Evolutionary conservation across 1,140 invertebrate genomes (phyloP), one percentile per base, ranked within the genome.

Genomic region (Calosoma granatense): DNA sequence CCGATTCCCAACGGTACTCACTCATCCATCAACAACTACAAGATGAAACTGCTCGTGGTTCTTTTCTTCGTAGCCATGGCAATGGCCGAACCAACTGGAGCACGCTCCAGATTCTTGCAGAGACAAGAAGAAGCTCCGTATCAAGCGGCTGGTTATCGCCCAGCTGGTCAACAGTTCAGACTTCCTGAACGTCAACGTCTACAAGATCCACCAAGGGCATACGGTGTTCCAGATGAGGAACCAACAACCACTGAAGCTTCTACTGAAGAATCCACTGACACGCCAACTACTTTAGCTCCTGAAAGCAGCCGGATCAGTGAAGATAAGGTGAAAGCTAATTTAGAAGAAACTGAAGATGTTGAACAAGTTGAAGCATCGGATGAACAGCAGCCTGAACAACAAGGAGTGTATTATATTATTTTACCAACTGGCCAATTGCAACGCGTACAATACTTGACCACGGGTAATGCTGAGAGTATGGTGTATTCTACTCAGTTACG

Each of bases 371-470:
- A 63, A 30, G 51, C 39, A 20, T 51, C 22, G 2, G 47, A 51
- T 12, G 51, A 59, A 54, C 51, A 26, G 20, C 56, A 57, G 43
- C 30, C 53, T n/a, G 41, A 59, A 22, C 65, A 75, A 36, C 53
- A 67, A 30, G 77, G 76, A 14, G 70, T 76, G 20, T 78, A 79
- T 64, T 79, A 76, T 64, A 67, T 79, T 4, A 76, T 76, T 11
- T 70, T 79, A 59, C 78, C 78, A 3, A 72, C 72, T 59, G 78
- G 78, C 9, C 64, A 73, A 22, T 65, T 79, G 1, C 78, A 79
- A 55, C 72, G 71, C 36, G 73, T 79, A 3, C 69, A 68, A n/a
- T 79, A 78, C 62, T 62, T 74, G 17, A 77, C 76, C 30, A 68
- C 68, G 2, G 69, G 77, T 56, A 71, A 79, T 61, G 55, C 70